Evolutionary conservation across 2,113 vertebrate genomes (phyloP), one percentile per base, ranked within the genome.

Genomic region (Pogona vitticeps): DNA sequence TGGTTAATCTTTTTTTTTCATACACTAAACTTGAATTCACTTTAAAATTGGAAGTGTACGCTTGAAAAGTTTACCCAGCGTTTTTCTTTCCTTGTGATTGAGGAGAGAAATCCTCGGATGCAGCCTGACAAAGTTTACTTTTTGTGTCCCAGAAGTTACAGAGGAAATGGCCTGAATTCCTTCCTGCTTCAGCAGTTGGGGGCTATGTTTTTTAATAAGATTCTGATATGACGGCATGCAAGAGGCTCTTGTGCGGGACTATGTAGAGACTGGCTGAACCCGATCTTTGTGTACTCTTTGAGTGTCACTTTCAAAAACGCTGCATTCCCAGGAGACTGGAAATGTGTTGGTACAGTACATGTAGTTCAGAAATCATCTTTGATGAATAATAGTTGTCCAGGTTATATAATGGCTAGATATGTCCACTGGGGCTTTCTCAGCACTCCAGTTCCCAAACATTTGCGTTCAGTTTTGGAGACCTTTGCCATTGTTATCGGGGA

Each of bases 111-210:
- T 87, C 93, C 84, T 83, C 89, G 83, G 78, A 77, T 86, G 87
- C 75, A 78, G 86, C 68, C 72, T 90, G 61, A 75, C 87, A 81
- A 83, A 90, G 65, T 93, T 94, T 89, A 89, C 82, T 93, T 92
- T 65, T 94, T 92, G 71, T 90, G 92, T 94, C 93, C 94, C 92
- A 86, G 79, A 52, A 87, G 90, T 90, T 93, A 86, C 92, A 94
- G 81, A 93, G 94, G 95, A 95, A 95, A 91, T 94, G 92, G 93
- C 83, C 92, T 92, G 87, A 88, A 91, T 95, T 95, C 91, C 94
- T 94, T 96, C 91, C 87, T 84, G 52, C 76, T 85, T 86, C 4
- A 79, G 70, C 89, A 15, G 2, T 28, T 1, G 76, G 81, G 63
- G 70, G 4, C 31, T 70, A 13, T 52, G 17, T 79, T 42, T 90